A percentile compares a stretch with the other conserved stretches of the same genome.
phyloP scores from a whole-genome alignment of 1,140 invertebrate genomes.

The Mycetomoellerius zeteki region DNA sequence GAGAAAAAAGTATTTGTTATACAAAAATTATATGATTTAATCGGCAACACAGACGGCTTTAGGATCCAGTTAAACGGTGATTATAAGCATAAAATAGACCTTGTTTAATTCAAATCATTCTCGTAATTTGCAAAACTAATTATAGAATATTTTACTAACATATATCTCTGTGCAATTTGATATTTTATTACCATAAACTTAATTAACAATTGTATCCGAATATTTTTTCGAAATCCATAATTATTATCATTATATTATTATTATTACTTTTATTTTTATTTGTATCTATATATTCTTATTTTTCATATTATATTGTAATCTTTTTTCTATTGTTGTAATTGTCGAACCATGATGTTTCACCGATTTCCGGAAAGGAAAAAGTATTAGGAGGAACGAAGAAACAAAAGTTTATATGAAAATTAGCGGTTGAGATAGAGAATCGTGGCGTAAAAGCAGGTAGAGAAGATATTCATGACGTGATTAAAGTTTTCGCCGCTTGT shows the following conservation, averaged over 20 bases:
- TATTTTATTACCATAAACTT: background rate
- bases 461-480: conserved; percentile 60
- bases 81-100: background rate
- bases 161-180: background rate
- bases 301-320: no score
- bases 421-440: conserved; percentile 36
- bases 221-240: background rate
- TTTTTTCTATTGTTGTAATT: no score
- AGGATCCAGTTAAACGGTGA: no score
- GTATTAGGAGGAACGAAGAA: background rate
- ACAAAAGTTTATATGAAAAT: conserved; percentile 32
- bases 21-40: no score
- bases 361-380: background rate
- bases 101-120: background rate
- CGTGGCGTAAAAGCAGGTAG: conserved; percentile 59
- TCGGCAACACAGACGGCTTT: no score
- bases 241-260: background rate
- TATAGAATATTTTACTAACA: background rate
- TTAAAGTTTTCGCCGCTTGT: conserved; percentile 17
- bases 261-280: no score
- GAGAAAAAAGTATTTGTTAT: no score
- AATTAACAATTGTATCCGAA: background rate
- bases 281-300: no score
- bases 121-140: background rate
- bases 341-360: no score